Conservation (phyloP, 2,888 invertebrate genomes). For the Sarcophaga rosellei region DNA sequence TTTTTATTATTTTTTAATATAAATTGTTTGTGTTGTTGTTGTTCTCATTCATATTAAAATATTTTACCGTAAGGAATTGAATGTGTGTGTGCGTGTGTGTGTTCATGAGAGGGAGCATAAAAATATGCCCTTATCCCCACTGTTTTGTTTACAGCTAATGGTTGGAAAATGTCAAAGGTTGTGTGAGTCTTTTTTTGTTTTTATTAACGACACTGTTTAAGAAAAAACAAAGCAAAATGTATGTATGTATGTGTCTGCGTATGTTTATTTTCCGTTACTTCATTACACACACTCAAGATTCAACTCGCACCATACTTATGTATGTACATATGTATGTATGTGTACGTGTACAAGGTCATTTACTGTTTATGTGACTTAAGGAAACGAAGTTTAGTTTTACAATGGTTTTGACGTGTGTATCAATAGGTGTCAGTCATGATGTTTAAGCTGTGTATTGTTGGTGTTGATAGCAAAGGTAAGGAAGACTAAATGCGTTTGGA, state of each 20-base stretch:
- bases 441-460: too few species aligned
- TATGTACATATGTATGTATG: neutral
- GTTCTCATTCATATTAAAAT: neutral
- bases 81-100: neutral
- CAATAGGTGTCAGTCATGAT: too few species aligned
- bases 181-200: neutral
- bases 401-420: too few species aligned
- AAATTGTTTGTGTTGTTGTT: neutral
- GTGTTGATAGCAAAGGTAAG: too few species aligned
- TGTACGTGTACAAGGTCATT: neutral
- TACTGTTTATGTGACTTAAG: neutral
- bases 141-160: neutral
- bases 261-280: neutral
- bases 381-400: neutral
- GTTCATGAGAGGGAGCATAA: too few species aligned
- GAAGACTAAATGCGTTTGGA: too few species aligned
- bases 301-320: neutral
- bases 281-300: neutral
- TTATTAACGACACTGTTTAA: neutral
- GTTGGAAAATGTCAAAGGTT: neutral
- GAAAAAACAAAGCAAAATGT: neutral
- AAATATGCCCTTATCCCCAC: neutral
- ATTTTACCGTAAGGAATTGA: slow-evolving; percentile 11
- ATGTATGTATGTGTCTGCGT: too few species aligned
- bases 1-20: slow-evolving; percentile 9